Percentiles rank a stretch among this genome's conserved stretches.
phyloP scores from a whole-genome alignment of 2,113 vertebrate genomes.

The Hiodon tergisus region DNA sequence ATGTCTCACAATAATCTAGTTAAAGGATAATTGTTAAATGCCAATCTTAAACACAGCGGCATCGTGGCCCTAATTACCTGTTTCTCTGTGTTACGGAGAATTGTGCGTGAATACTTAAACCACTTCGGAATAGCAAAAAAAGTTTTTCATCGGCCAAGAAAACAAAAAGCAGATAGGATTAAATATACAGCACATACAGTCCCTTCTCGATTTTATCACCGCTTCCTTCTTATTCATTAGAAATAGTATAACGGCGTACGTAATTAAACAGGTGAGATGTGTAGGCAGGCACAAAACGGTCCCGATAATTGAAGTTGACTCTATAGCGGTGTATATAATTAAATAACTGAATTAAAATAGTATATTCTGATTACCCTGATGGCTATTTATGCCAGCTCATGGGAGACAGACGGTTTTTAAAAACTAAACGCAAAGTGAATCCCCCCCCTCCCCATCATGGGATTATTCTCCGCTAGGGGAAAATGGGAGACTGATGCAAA shows the following conservation, averaged over 20 bases:
- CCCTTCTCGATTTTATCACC: too few relatives aligned
- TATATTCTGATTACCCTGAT: slow-evolving; percentile 58
- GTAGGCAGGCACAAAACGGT: too few relatives aligned
- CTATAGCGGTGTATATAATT: slow-evolving; percentile 33
- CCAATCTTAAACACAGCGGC: slow-evolving; percentile 59
- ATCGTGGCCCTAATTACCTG: slow-evolving; percentile 58
- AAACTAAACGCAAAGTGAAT: slow-evolving; percentile 32
- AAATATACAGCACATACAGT: too few relatives aligned
- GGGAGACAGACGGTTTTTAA: slow-evolving; percentile 30
- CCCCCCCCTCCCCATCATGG: slow-evolving; percentile 43
- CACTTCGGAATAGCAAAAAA: too few relatives aligned
- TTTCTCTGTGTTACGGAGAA: slow-evolving; percentile 55
- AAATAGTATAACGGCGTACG: too few relatives aligned
- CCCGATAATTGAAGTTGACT: too few relatives aligned
- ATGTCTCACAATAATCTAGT: slow-evolving; percentile 39
- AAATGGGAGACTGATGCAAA: neutral
- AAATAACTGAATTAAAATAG: slow-evolving; percentile 51
- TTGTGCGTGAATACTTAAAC: too few relatives aligned
- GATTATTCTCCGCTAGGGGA: slow-evolving; percentile 30
- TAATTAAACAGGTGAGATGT: too few relatives aligned
- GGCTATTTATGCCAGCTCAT: slow-evolving; percentile 50
- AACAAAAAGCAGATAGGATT: too few relatives aligned
- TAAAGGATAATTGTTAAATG: slow-evolving; percentile 58
- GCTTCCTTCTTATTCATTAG: too few relatives aligned
- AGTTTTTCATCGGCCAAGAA: too few relatives aligned